Conservation (phyloP, 2,888 invertebrate genomes). For the Cotesia congregata region DNA sequence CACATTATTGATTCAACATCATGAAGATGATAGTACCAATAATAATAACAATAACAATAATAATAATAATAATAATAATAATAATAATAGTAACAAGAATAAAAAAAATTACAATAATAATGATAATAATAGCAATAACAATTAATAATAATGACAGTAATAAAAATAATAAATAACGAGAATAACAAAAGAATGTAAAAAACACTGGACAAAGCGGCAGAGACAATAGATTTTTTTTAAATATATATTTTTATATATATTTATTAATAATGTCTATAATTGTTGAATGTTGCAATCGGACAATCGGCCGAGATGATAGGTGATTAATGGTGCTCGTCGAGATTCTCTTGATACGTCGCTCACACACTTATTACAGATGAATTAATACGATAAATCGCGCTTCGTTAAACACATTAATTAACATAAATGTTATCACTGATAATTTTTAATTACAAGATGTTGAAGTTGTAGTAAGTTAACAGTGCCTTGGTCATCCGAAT, state of each 20-base stretch:
- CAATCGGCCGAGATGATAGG: slow-evolving; percentile 44
- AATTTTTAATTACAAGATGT: not conserved
- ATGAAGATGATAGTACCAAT: slow-evolving; percentile 30
- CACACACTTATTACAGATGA: slow-evolving; percentile 13
- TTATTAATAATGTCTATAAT: slow-evolving; percentile 20
- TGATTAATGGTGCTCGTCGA: slow-evolving; percentile 33
- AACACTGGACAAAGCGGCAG: slow-evolving; percentile 35
- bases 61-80: not conserved
- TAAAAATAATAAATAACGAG: slow-evolving; percentile 21
- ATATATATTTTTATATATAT: slow-evolving; percentile 15
- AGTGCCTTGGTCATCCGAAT: slow-evolving; percentile 21
- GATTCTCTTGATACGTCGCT: slow-evolving; percentile 18
- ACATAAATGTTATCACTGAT: not conserved
- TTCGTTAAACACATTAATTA: not conserved
- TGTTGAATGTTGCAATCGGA: slow-evolving; percentile 38
- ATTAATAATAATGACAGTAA: slow-evolving; percentile 12
- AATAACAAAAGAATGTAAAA: slow-evolving; percentile 41
- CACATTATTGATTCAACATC: slow-evolving; percentile 34
- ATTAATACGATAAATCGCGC: slow-evolving; percentile 13
- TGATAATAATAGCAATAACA: slow-evolving; percentile 8
- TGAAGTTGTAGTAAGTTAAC: not conserved
- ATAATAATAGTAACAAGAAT: slow-evolving; percentile 26
- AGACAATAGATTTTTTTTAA: slow-evolving; percentile 27
- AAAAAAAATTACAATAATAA: slow-evolving; percentile 30
- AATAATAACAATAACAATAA: slow-evolving; percentile 26